Base-by-base conservation (phyloP, 2,113 vertebrate genomes). In the Epinephelus fuscoguttatus region DNA sequence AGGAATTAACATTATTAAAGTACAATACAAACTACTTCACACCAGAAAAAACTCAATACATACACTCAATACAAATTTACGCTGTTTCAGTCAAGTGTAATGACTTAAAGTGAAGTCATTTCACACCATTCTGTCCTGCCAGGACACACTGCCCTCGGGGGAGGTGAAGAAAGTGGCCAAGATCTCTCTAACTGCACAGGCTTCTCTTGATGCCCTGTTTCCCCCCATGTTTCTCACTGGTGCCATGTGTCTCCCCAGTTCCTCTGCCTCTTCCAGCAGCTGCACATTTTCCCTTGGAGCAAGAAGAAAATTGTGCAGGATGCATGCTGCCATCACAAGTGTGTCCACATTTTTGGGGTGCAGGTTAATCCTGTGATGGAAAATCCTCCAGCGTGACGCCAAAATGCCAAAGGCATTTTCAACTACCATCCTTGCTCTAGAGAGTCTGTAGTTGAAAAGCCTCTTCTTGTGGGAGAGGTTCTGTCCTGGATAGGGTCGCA, bases 371-470 rank as follows among this genome's bases (percentile, higher is more conserved):
- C 27, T 37, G 18, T 13, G 4, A 13, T 52, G 25, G 7, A 61
- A 75, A 11, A 63, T 60, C 42, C 27, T 49, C 73, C 45, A 63
- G 6, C 18, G 7, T 1, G 25, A 63, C 0, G 72, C 19, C 42
- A 75, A 15, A 40, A 74, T 74, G 5, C 72, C 72, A 49, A 62
- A 61, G 4, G 40, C 57, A 60, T 74, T 60, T 21, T 75, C 60
- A 19, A 63, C 11, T 6, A 52, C 47, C 67, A 33, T 70, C 18
- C 27, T 70, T n/a, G n/a, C n/a, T n/a, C n/a, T n/a, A n/a, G n/a
- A n/a, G n/a, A n/a, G n/a, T n/a, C n/a, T n/a, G n/a, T n/a, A n/a
- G n/a, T n/a, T n/a, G n/a, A 70, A 70, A n/a, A 53, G n/a, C 49
- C 19, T n/a, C 67, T 70, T 70, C 2, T 3, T 18, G 9, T 53